These are phyloP conservation scores for Orthosia gothica DNA, from an alignment of 2,888 invertebrate genomes.

Conservation along the genomic window DNA sequence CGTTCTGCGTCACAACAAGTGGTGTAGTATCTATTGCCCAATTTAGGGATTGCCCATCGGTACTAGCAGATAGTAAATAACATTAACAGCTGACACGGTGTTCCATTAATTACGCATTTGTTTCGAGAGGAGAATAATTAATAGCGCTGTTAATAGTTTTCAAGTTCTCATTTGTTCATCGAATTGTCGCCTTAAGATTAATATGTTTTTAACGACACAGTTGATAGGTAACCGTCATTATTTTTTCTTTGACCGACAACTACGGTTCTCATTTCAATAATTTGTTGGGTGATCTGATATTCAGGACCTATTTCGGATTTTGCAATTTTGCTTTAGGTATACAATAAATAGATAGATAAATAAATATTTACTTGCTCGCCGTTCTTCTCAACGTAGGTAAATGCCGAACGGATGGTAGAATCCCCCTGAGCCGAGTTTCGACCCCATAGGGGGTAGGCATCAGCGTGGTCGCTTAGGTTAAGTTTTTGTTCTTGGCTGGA, in stretches of 20 bases:
- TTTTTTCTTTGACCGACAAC: background rate
- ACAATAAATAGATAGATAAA: no score
- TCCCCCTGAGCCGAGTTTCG: no score
- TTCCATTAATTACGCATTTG: conserved; percentile 44
- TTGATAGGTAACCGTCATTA: background rate
- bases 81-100: conserved; percentile 17
- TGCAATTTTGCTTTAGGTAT: no score
- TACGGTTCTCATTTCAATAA: conserved; percentile 14
- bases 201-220: conserved; percentile 25
- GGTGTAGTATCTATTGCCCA: conserved; percentile 31
- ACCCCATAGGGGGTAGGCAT: no score
- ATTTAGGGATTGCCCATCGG: conserved; percentile 37
- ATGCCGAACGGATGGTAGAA: no score
- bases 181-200: conserved; percentile 25
- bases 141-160: conserved; percentile 44
- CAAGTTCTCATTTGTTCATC: conserved; percentile 43
- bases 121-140: conserved; percentile 42
- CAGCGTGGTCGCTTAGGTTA: no score
- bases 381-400: no score
- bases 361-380: no score
- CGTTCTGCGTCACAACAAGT: conserved; percentile 12
- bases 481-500: no score
- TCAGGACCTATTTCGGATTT: background rate
- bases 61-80: conserved; percentile 12
- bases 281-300: background rate